A percentile compares a stretch with the other conserved stretches of the same genome.
Evolutionary conservation across 2,113 vertebrate genomes (phyloP).

Genomic region (Oryzias celebensis): DNA sequence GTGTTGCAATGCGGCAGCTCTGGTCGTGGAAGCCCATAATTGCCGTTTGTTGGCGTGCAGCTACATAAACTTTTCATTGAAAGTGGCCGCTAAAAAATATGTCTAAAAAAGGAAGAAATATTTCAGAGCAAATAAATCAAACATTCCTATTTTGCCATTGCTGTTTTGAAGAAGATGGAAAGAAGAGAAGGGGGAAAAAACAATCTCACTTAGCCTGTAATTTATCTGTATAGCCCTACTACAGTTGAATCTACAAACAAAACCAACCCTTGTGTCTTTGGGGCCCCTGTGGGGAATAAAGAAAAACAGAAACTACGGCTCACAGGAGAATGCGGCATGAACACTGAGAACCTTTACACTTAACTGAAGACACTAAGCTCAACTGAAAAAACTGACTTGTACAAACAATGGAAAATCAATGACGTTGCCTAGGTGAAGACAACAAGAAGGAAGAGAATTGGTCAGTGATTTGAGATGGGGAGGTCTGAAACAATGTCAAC

Average conservation of each 20-base stretch:
- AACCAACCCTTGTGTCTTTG: constrained; percentile 44
- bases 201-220: constrained; percentile 31
- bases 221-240: constrained; percentile 37
- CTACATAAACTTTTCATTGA: too few species aligned
- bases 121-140: background rate
- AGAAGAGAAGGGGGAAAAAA: background rate
- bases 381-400: constrained; percentile 40
- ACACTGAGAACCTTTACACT: constrained; percentile 55
- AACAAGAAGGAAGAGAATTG: constrained; percentile 34
- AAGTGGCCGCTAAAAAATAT: too few species aligned
- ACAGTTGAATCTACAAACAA: constrained; percentile 64
- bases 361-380: constrained; percentile 40
- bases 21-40: too few species aligned
- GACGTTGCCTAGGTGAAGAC: constrained; percentile 22
- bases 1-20: too few species aligned
- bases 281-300: constrained; percentile 33
- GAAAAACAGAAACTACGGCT: constrained; percentile 51
- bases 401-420: constrained; percentile 64
- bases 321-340: constrained; percentile 54
- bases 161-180: background rate
- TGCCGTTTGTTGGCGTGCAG: too few species aligned
- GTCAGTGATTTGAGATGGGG: constrained; percentile 32
- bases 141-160: constrained; percentile 2
- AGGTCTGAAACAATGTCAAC: constrained; percentile 25
- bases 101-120: too few species aligned